Base-by-base conservation (phyloP, 2,797 vertebrate species). In the Antrozous pallidus region DNA sequence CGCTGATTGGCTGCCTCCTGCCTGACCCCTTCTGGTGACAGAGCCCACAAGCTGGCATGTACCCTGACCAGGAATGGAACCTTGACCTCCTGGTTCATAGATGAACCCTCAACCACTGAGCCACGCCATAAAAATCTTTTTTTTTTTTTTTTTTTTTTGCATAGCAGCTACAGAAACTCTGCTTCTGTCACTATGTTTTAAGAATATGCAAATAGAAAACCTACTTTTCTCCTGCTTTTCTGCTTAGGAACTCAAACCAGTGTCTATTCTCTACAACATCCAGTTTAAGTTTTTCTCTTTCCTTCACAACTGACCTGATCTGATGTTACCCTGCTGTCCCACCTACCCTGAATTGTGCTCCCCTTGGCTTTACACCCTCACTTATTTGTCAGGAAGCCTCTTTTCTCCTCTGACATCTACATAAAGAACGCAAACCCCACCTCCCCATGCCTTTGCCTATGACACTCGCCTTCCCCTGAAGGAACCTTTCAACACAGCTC, bases 251-350 rank as follows among this genome's bases (percentile, higher is more conserved):
- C 40, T 81, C 38, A 61, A 54, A 73, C 20, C 22, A 33, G 22
- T 42, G 91, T 78, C 17, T 22, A 36, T 3, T 63, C 8, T 77
- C 11, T 75, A 5, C 13, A n/a, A 75, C 9, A 79, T 63, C 20
- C 36, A 75, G n/a, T 88, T 91, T 45, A 82, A 78, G 54, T 45
- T 31, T 87, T 24, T 13, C 36, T 36, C 77, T 77, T 67, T 38
- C 33, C 47, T 54, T 47, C 12, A 31, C 14, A 20, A 17, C 4
- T 40, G 33, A 42, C 17, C 8, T 38, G 45, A 47, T 33, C 20
- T 61, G 18, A 69, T 74, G 90, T 38, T 74, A 3, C 42, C 11
- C 22, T 83, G 6, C 11, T 14, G 18, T 56, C 51, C 38, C 70
- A 10, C 26, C 14, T 28, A 16, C 20, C 24, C 80, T 22, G 70